A percentile compares a stretch with the other conserved stretches of the same genome.
phyloP scores from a whole-genome alignment of 92 coral and sea anemone species.

The Virgularia gustaviana region DNA sequence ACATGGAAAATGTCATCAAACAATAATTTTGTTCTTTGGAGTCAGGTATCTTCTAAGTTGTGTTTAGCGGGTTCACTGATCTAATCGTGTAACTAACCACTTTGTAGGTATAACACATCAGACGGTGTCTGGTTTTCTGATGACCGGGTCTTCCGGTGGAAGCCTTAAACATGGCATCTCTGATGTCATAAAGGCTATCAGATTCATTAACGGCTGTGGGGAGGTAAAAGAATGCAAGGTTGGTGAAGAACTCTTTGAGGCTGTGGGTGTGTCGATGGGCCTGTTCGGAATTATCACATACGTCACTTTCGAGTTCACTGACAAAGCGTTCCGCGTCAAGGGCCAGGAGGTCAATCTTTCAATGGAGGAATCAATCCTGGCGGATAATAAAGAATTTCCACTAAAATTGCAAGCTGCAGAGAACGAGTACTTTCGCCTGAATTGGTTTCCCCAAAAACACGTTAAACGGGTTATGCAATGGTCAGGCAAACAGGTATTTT shows the following conservation, averaged over 20 bases:
- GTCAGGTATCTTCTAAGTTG: too few species aligned
- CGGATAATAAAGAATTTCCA: constrained; percentile 44
- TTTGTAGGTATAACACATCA: constrained; percentile 68
- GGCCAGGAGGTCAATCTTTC: constrained; percentile 41
- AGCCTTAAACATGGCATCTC: constrained; percentile 59
- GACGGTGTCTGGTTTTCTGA: constrained; percentile 58
- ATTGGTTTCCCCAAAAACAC: constrained; percentile 71
- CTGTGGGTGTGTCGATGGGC: constrained; percentile 77
- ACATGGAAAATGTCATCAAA: too few species aligned
- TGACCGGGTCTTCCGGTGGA: constrained; percentile 76
- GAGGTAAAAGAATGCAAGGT: constrained; percentile 32
- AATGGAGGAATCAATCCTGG: constrained; percentile 58
- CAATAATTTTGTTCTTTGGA: too few species aligned
- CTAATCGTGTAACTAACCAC: neutral
- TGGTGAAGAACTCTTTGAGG: constrained; percentile 55
- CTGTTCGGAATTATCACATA: constrained; percentile 66
- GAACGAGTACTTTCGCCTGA: constrained; percentile 57
- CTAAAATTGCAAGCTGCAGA: constrained; percentile 48
- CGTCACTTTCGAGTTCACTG: constrained; percentile 57
- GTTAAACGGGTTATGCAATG: constrained; percentile 59
- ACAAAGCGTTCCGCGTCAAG: constrained; percentile 19
- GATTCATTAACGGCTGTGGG: constrained; percentile 66
- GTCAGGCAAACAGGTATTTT: constrained; percentile 38
- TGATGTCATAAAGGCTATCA: constrained; percentile 61
- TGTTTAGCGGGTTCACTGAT: too few species aligned